Evolutionary conservation across 2,113 vertebrate genomes (phyloP).

Genomic region (Hirundichthys speculiger): DNA sequence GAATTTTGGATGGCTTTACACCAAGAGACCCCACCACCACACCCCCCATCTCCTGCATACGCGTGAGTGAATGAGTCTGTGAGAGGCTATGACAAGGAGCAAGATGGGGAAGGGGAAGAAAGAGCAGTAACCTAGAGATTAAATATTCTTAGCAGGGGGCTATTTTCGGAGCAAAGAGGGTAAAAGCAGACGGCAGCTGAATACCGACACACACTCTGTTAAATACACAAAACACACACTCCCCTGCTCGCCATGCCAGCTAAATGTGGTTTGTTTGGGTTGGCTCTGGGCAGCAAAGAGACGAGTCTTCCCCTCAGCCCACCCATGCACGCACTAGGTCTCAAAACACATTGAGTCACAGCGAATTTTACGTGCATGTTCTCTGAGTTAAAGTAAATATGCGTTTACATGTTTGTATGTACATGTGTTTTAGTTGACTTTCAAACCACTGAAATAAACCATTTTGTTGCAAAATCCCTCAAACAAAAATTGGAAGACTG

Average conservation of each 20-base stretch:
- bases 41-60: neutral
- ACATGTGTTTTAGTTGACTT: neutral
- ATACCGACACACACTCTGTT: conserved; percentile 40
- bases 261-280: conserved; percentile 77
- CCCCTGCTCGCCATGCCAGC: conserved; percentile 53
- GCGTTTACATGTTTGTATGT: neutral
- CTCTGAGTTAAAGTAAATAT: neutral
- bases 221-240: conserved; percentile 35
- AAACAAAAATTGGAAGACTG: conserved; percentile 12
- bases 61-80: conserved; percentile 5
- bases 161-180: conserved; percentile 75
- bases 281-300: conserved; percentile 55
- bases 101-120: conserved; percentile 7
- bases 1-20: conserved; percentile 47
- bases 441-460: neutral
- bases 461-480: conserved; percentile 13
- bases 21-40: conserved; percentile 19
- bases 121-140: conserved; percentile 64
- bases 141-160: conserved; percentile 74
- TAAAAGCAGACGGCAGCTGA: conserved; percentile 50
- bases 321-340: conserved; percentile 27
- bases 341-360: conserved; percentile 5
- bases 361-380: conserved; percentile 4
- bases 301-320: conserved; percentile 50
- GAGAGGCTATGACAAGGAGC: conserved; percentile 39